These are phyloP conservation scores for Rafetus swinhoei DNA, from an alignment of 2,113 vertebrate species.

Conservation along the genomic window DNA sequence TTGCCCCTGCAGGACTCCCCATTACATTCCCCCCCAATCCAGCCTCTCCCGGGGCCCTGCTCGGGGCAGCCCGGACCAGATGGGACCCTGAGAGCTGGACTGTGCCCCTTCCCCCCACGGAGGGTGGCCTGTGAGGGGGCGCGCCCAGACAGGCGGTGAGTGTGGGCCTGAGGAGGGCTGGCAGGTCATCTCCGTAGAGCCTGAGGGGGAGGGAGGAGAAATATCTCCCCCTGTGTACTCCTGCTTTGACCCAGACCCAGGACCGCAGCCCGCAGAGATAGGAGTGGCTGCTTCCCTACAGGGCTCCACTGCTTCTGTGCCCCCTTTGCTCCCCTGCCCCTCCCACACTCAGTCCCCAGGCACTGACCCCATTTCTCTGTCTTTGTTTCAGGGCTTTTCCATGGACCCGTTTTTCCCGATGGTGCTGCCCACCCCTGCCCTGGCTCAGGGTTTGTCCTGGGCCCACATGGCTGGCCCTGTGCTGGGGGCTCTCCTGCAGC, in stretches of 20 bases:
- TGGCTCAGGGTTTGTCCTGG: background rate
- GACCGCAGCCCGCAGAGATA: background rate
- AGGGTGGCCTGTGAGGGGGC: background rate
- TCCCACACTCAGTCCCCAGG: background rate
- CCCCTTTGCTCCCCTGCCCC: too few relatives aligned
- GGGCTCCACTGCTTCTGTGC: background rate
- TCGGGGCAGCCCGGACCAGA: background rate
- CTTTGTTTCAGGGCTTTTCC: background rate
- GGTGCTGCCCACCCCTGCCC: background rate
- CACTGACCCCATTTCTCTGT: background rate
- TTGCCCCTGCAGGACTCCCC: background rate
- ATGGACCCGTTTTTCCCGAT: background rate
- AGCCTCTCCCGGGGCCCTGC: too few relatives aligned
- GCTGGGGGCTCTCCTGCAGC: background rate
- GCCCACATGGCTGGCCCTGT: background rate
- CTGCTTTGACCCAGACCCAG: background rate
- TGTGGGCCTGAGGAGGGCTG: background rate
- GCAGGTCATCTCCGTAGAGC: too few relatives aligned
- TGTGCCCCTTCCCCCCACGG: background rate
- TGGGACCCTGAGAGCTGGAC: background rate
- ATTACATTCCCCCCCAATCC: background rate
- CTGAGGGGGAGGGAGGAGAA: background rate
- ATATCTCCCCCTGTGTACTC: background rate
- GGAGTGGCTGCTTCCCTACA: background rate
- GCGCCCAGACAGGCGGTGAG: background rate